Conservation (phyloP, 2,113 vertebrate species). For the Nicator chloris region DNA sequence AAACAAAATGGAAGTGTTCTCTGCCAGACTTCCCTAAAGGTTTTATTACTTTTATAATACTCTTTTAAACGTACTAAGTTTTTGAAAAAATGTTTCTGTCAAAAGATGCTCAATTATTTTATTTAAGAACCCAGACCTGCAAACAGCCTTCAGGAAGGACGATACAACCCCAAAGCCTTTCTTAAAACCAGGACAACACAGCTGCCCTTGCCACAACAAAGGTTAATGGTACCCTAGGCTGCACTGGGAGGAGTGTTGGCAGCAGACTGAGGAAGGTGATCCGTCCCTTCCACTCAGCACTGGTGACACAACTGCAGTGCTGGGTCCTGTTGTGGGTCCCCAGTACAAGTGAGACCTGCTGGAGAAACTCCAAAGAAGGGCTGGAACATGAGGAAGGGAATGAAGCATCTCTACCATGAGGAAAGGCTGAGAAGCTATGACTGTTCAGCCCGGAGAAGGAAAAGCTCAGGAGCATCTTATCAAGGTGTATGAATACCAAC, state of each 20-base stretch:
- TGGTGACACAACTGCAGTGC: background rate
- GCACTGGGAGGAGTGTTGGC: background rate
- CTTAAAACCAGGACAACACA: background rate
- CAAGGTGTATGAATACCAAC: rapidly evolving
- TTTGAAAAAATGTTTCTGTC: background rate
- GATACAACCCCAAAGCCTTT: background rate
- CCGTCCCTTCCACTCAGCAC: background rate
- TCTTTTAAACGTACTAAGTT: background rate
- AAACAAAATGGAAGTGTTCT: background rate
- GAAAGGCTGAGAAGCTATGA: background rate
- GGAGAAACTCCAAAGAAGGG: background rate
- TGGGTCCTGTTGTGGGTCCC: background rate
- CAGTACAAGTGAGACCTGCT: background rate
- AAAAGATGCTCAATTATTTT: background rate
- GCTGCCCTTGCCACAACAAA: background rate
- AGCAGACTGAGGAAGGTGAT: background rate
- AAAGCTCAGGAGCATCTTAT: background rate
- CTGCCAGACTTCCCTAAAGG: background rate
- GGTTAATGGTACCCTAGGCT: background rate
- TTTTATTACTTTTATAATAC: background rate
- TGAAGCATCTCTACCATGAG: background rate
- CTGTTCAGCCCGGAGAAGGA: background rate
- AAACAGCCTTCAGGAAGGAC: background rate
- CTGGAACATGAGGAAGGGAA: background rate
- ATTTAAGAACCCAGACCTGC: background rate